Evolutionary conservation across 2,888 invertebrate species (phyloP), one percentile per base, ranked within the genome.

Genomic region (Acrobasis suavella): DNA sequence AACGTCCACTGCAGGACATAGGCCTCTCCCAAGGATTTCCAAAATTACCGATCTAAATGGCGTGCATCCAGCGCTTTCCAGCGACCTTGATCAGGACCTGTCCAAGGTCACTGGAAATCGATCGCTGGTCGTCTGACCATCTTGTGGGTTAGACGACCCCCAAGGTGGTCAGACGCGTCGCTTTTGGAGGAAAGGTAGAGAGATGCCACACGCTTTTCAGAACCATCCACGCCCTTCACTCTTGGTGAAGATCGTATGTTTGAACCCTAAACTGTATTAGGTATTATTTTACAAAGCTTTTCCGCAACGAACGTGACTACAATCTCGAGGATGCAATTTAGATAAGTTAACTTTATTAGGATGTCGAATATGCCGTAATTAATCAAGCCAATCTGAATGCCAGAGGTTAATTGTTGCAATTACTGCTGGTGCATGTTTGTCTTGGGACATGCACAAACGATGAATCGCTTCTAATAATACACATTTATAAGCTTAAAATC

Each of bases 381-480:
- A 60, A 60, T 60, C 39, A 60, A 60, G 17, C 14, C 38, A 60
- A 39, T 60, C 38, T 56, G 38, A 16, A 60, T 60, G 60, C 9
- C 51, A 60, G 17, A 17, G 51, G 60, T 60, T 60, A 51, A 60
- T 60, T 6, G 51, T 39, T 38, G 59, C 38, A 50, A 50, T 59
- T 59, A 51, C 51, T 60, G 17, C 56, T 46, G 42, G 17, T 56
- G 56, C 56, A 56, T 42, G 46, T 56, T 56, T 56, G 42, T 42
- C 56, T 56, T 56, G 56, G 42, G 56, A 42, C 39, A 39, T 15
- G 42, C 17, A 42, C 56, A 56, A 42, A 14, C 42, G 14, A 56
- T 17, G 16, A 56, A 56, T 42, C 14, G 14, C 16, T 42, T 56
- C 8, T 42, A 56, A 42, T 22, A 22, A 56, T 46, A 56, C 17